A percentile compares a stretch with the other conserved stretches of the same genome.
phyloP scores from a whole-genome alignment of 2,888 invertebrate species.

The Drosophila multiciliata region DNA sequence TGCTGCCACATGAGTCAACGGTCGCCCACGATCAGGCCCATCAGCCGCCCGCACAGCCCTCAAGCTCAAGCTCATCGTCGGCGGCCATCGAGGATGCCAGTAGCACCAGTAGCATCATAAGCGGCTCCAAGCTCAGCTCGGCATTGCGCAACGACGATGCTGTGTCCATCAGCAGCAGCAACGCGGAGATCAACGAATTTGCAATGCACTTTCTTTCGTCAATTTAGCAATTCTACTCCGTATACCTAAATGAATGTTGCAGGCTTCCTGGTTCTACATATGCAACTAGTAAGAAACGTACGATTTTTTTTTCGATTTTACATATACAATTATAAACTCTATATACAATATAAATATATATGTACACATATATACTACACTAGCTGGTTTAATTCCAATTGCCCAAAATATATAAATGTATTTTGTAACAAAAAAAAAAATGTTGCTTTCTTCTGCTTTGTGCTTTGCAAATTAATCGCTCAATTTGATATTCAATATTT shows the following conservation, averaged over 20 bases:
- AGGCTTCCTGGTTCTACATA: slow-evolving; percentile 11
- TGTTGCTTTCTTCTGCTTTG: not conserved
- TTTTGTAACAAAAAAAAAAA: slow-evolving; percentile 32
- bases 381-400: slow-evolving; percentile 67
- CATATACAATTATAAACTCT: slow-evolving; percentile 52
- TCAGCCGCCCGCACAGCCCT: slow-evolving; percentile 87
- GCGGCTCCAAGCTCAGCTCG: slow-evolving; percentile 39
- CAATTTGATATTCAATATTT: not conserved
- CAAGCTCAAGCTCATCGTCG: slow-evolving; percentile 23
- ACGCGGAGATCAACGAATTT: slow-evolving; percentile 54
- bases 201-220: slow-evolving; percentile 37
- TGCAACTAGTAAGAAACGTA: slow-evolving; percentile 62
- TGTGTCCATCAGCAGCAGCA: not conserved
- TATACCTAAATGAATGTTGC: slow-evolving; percentile 41
- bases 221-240: slow-evolving; percentile 41
- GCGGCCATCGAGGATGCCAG: slow-evolving; percentile 36
- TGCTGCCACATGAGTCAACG: slow-evolving; percentile 99
- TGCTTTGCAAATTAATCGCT: not conserved
- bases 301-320: slow-evolving; percentile 78
- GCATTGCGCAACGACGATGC: slow-evolving; percentile 43
- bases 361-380: slow-evolving; percentile 56
- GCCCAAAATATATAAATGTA: slow-evolving; percentile 57
- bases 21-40: slow-evolving; percentile 97
- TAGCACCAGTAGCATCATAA: slow-evolving; percentile 41
- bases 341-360: slow-evolving; percentile 67